These are phyloP conservation scores for Brachirus orientalis DNA, from an alignment of 2,113 vertebrate species.

Conservation along the genomic window DNA sequence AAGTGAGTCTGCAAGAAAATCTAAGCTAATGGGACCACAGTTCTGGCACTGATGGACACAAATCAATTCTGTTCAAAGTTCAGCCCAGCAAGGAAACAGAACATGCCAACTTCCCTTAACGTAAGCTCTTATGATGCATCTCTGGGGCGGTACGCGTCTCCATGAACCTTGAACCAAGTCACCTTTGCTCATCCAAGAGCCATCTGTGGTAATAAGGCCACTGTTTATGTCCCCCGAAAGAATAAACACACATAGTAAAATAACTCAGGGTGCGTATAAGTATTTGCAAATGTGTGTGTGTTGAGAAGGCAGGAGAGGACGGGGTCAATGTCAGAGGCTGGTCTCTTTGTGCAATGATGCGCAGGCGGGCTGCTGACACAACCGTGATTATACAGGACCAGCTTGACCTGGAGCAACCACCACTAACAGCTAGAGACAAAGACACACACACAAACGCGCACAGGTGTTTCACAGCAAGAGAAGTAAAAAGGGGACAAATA, in stretches of 20 bases:
- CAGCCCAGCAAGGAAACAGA: no score
- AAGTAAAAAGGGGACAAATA: constrained; percentile 58
- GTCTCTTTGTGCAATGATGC: constrained; percentile 65
- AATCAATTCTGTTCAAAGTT: not conserved
- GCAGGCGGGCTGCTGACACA: constrained; percentile 42
- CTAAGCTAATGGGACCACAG: no score
- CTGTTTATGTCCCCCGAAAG: constrained; percentile 23
- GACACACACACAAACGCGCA: constrained; percentile 19
- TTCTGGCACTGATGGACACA: not conserved
- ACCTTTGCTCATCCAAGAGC: constrained; percentile 22
- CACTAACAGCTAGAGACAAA: constrained; percentile 20
- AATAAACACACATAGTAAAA: not conserved
- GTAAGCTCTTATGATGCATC: not conserved
- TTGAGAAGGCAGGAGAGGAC: not conserved
- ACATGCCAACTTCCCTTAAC: no score
- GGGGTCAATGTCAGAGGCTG: constrained; percentile 67
- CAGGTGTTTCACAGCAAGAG: constrained; percentile 31
- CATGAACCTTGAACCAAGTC: constrained; percentile 42
- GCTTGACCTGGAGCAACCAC: constrained; percentile 61
- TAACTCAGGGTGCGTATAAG: constrained; percentile 1
- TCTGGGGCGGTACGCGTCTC: not conserved
- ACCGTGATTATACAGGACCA: constrained; percentile 64
- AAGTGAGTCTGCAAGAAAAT: not conserved
- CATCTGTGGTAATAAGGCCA: constrained; percentile 21
- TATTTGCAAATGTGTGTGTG: constrained; percentile 10